These are phyloP conservation scores for Lampris megalopsis DNA, from an alignment of 2,113 vertebrate species.

Conservation along the genomic window DNA sequence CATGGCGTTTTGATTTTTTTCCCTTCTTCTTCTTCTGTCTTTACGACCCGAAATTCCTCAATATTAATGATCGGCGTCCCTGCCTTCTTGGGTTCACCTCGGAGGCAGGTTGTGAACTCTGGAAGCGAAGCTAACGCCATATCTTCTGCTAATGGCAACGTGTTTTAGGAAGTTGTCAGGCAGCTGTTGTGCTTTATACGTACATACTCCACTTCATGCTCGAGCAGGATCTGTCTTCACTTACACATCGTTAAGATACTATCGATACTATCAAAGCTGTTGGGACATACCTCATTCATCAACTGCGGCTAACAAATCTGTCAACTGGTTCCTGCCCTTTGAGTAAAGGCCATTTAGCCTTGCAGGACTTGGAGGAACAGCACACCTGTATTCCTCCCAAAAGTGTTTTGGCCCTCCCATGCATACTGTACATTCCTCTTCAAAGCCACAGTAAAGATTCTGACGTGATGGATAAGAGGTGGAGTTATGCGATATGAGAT, in stretches of 20 bases:
- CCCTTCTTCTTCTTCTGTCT: not conserved
- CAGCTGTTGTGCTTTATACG: constrained; percentile 3
- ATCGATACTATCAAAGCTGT: constrained; percentile 24
- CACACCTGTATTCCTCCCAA: constrained; percentile 63
- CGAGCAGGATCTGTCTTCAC: constrained; percentile 45
- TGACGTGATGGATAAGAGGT: constrained; percentile 21
- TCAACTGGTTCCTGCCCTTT: constrained; percentile 15
- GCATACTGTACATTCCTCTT: constrained; percentile 51
- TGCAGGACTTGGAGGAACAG: constrained; percentile 20
- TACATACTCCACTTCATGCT: constrained; percentile 4
- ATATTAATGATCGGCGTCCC: constrained; percentile 37
- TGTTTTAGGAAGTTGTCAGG: constrained; percentile 46
- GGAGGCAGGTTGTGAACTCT: constrained; percentile 42
- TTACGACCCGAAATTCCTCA: constrained; percentile 45
- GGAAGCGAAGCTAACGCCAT: not conserved
- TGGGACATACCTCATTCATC: constrained; percentile 43
- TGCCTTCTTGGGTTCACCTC: constrained; percentile 34
- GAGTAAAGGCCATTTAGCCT: constrained; percentile 5
- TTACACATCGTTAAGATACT: constrained; percentile 32
- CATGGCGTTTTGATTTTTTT: constrained; percentile 28
- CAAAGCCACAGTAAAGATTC: constrained; percentile 7
- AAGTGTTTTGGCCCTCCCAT: constrained; percentile 16
- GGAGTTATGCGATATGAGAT: constrained; percentile 23
- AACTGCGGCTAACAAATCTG: constrained; percentile 31
- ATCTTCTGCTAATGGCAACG: constrained; percentile 18